Conservation (phyloP, 2,888 invertebrate genomes). For the Diabrotica balteata region DNA sequence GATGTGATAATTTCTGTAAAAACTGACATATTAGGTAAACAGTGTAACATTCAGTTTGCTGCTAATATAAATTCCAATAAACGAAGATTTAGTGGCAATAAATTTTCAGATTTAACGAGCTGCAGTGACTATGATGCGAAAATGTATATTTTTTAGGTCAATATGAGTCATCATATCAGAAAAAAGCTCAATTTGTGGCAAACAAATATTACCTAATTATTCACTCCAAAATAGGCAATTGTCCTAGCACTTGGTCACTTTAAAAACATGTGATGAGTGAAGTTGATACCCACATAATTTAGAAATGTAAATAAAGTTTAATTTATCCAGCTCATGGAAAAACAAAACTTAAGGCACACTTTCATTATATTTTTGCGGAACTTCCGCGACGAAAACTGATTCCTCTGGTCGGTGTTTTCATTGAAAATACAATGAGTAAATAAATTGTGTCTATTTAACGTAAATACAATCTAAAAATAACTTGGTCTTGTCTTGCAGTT, state of each 20-base stretch:
- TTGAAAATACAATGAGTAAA: slow-evolving; percentile 37
- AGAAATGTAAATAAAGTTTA: slow-evolving; percentile 3
- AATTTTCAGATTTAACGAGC: slow-evolving; percentile 23
- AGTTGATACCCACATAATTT: too few relatives aligned
- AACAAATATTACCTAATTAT: too few relatives aligned
- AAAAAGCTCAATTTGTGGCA: slow-evolving; percentile 14
- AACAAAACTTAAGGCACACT: slow-evolving; percentile 14
- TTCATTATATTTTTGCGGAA: slow-evolving; percentile 21
- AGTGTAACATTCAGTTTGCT: neutral
- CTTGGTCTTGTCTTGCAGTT: slow-evolving; percentile 35
- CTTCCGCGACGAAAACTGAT: slow-evolving; percentile 14
- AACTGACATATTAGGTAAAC: neutral
- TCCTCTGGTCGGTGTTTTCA: slow-evolving; percentile 18
- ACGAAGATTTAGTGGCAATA: neutral
- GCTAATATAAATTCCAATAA: neutral
- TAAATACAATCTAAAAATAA: slow-evolving; percentile 48
- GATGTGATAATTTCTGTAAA: neutral
- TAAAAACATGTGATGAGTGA: slow-evolving; percentile 2
- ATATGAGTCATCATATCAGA: slow-evolving; percentile 22
- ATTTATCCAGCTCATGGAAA: slow-evolving; percentile 7
- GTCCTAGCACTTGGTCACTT: neutral
- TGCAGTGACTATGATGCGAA: slow-evolving; percentile 39
- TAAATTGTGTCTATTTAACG: slow-evolving; percentile 38
- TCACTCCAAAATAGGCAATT: too few relatives aligned
- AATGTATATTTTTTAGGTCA: slow-evolving; percentile 48